A percentile compares a stretch with the other conserved stretches of the same genome.
Conservation (phyloP, 1,140 invertebrate genomes). For the Aphaenogaster rudis region DNA sequence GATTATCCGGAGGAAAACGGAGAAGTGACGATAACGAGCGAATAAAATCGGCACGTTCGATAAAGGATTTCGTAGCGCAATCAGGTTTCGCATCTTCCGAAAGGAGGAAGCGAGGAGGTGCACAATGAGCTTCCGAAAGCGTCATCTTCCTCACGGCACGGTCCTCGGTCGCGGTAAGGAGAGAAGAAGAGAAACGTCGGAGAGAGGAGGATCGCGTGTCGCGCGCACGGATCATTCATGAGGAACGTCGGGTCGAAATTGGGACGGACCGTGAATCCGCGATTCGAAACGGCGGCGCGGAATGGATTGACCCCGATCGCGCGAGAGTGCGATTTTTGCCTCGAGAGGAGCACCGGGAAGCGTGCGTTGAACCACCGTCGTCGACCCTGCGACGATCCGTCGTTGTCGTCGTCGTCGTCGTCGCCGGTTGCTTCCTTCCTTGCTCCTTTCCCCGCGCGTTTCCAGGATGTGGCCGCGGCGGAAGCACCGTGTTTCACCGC, state of each 20-base stretch:
- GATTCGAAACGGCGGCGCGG: slow-evolving; percentile 33
- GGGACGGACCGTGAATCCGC: not conserved
- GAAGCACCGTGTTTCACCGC: slow-evolving; percentile 45
- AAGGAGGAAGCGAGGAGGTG: not conserved
- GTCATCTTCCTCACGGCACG: not conserved
- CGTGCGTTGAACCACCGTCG: slow-evolving; percentile 61
- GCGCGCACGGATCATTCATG: not conserved
- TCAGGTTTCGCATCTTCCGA: not conserved
- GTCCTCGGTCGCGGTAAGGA: not conserved
- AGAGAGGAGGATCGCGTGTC: not conserved
- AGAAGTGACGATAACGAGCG: not conserved
- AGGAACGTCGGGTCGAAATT: slow-evolving; percentile 52
- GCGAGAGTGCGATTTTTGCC: slow-evolving; percentile 33
- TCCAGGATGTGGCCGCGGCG: not conserved
- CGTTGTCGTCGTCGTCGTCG: not conserved
- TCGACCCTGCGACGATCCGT: slow-evolving; percentile 40
- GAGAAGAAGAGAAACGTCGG: not conserved
- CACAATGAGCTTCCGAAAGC: not conserved
- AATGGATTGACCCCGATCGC: slow-evolving; percentile 52
- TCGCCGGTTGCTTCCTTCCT: not conserved
- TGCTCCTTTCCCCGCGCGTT: not conserved
- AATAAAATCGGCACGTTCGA: not conserved
- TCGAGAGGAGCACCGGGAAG: slow-evolving; percentile 7
- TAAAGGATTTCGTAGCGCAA: not conserved
- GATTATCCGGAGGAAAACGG: not conserved